Evolutionary conservation across 2,797 vertebrate species (phyloP).

Genomic region (Emys orbicularis): DNA sequence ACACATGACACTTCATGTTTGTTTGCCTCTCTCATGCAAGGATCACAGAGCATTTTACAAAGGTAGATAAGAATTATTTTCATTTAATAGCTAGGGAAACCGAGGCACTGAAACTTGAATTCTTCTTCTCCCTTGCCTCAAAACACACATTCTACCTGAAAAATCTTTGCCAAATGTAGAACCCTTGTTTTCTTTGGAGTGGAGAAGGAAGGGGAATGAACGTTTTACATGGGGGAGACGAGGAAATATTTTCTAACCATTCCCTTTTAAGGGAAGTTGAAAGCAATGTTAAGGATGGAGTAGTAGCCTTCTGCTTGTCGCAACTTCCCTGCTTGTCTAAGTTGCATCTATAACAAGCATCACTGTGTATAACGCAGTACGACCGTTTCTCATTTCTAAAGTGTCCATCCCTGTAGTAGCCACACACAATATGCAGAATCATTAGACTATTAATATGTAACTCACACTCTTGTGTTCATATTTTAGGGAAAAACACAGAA

Average conservation of each 20-base stretch:
- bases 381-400: not conserved
- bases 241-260: not conserved
- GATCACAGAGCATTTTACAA: fast-evolving
- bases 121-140: not conserved
- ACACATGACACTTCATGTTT: not conserved
- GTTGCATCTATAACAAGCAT: not conserved
- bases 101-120: not conserved
- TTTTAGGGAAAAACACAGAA: not conserved
- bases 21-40: not conserved
- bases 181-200: not conserved
- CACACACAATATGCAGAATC: not conserved
- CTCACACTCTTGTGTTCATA: not conserved
- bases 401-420: not conserved
- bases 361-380: not conserved
- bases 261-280: not conserved
- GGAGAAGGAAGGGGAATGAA: not conserved
- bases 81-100: not conserved
- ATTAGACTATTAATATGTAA: not conserved
- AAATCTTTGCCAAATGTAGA: not conserved
- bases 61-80: not conserved
- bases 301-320: not conserved
- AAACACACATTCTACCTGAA: not conserved
- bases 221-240: not conserved
- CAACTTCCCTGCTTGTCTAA: not conserved
- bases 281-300: not conserved